These are phyloP conservation scores for Ethmia dodecea DNA, from an alignment of 2,888 invertebrate species.

Conservation along the genomic window DNA sequence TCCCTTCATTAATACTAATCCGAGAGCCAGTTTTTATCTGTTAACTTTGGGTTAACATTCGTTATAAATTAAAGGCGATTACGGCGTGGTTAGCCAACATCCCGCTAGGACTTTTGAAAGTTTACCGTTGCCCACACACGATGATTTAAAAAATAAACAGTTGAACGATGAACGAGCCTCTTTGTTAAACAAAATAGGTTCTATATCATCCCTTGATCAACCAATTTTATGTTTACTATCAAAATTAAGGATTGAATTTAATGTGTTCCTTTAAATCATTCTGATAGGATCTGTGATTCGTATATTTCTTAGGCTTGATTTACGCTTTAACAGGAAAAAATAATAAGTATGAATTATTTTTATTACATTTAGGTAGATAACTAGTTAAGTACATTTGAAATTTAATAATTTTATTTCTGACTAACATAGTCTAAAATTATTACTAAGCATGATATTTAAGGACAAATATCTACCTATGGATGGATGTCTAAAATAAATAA, in stretches of 20 bases:
- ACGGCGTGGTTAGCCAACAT: constrained; percentile 46
- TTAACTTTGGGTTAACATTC: constrained; percentile 20
- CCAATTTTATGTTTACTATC: constrained; percentile 9
- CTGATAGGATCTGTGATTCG: constrained; percentile 16
- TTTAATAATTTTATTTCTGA: no score
- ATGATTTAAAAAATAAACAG: constrained; percentile 25
- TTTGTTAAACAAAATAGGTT: constrained; percentile 6
- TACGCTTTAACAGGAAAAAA: no score
- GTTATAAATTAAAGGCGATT: constrained; percentile 48
- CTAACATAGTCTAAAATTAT: no score
- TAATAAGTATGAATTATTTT: no score
- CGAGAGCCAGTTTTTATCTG: constrained; percentile 36
- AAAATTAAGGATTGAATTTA: constrained; percentile 19
- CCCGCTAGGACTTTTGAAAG: constrained; percentile 35
- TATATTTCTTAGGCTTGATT: not conserved
- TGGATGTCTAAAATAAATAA: no score
- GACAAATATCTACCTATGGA: no score
- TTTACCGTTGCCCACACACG: constrained; percentile 52
- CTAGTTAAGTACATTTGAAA: no score
- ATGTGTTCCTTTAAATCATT: constrained; percentile 24
- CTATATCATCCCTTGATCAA: constrained; percentile 13
- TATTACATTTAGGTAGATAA: no score
- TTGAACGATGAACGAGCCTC: constrained; percentile 3
- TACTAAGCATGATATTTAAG: no score
- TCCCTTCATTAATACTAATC: constrained; percentile 45